A percentile compares a stretch with the other conserved stretches of the same genome.
phyloP scores from a whole-genome alignment of 2,113 vertebrate species.

The Alosa alosa region DNA sequence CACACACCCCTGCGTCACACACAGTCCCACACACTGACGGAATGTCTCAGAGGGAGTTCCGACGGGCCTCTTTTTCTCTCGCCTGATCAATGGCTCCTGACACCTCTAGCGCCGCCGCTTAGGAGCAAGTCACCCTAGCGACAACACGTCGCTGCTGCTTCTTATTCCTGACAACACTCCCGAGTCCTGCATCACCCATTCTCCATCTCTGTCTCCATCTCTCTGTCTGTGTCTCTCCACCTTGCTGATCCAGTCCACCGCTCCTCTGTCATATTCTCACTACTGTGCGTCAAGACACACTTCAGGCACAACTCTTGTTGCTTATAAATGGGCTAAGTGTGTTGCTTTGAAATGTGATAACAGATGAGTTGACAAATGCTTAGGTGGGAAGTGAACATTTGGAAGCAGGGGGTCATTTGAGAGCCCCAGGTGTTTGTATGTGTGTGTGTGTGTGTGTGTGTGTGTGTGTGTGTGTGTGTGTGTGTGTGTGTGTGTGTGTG shows the following conservation, averaged over 20 bases:
- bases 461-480: conserved; percentile 5
- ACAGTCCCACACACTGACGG: background rate
- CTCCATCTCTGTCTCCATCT: background rate
- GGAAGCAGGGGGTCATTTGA: too few species aligned
- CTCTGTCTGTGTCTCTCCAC: too few species aligned
- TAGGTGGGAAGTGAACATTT: too few species aligned
- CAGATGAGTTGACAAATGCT: too few species aligned
- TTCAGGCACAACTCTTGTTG: too few species aligned
- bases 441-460: background rate
- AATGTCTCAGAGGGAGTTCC: background rate
- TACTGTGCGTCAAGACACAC: too few species aligned
- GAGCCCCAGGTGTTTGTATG: too few species aligned
- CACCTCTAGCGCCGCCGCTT: background rate
- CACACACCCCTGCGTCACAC: background rate
- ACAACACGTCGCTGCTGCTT: background rate
- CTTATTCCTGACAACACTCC: background rate
- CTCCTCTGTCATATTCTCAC: too few species aligned
- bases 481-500: too few species aligned
- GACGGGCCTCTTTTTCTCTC: background rate
- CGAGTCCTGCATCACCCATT: background rate
- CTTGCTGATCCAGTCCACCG: too few species aligned
- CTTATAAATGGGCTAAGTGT: too few species aligned
- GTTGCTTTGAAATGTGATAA: too few species aligned
- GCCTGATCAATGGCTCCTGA: background rate
- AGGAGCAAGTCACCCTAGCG: background rate